Base-by-base conservation (phyloP, 2,888 invertebrate species). In the Eristalinus aeneus region DNA sequence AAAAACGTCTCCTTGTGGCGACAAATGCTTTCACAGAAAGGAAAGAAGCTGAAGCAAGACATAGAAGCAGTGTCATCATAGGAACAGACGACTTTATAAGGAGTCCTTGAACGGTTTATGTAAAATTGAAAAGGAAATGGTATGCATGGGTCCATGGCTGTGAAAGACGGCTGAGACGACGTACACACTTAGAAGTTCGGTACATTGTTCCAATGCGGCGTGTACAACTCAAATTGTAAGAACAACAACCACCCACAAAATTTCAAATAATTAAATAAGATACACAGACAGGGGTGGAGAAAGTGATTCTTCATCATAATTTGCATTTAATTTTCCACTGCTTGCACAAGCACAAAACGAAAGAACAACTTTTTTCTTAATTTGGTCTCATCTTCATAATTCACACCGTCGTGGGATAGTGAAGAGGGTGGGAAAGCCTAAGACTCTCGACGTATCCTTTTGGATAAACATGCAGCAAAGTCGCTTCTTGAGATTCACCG, bases 81-180 rank as follows among this genome's bases (percentile, higher is more conserved):
- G 63, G 74, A 60, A 74, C 36, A 64, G 60, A 60, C 39, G 69
- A 74, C 79, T 79, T 65, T 74, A 83, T 74, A 61, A 63, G 73
- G 78, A 78, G 61, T 83, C 83, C 83, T 78, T 83, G 83, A 83
- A 74, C 53, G 32, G 46, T 58, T 82, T 56, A 67, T 67, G 27
- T 22, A 61, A 53, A 36, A 32, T 68, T 20, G 20, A 39, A 56
- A 46, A 27, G 20, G 54, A 56, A 46, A 27, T 12, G 20, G 12
- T 46, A 58, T 11, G 16, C 16, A 53, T 2, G 53, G 16, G 16
- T 46, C 16, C 36, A 68, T 58, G 73, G 63, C 72, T 68, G 60
- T 34, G 58, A 16, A 16, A 16, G n/a, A 46, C 9, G 27, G n/a
- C n/a, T n/a, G n/a, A n/a, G n/a, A n/a, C n/a, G n/a, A n/a, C n/a